Percentiles rank a stretch among this genome's conserved stretches.
These are phyloP conservation scores for Noctua fimbriata DNA, from an alignment of 2,888 invertebrate species.

Conservation along the genomic window DNA sequence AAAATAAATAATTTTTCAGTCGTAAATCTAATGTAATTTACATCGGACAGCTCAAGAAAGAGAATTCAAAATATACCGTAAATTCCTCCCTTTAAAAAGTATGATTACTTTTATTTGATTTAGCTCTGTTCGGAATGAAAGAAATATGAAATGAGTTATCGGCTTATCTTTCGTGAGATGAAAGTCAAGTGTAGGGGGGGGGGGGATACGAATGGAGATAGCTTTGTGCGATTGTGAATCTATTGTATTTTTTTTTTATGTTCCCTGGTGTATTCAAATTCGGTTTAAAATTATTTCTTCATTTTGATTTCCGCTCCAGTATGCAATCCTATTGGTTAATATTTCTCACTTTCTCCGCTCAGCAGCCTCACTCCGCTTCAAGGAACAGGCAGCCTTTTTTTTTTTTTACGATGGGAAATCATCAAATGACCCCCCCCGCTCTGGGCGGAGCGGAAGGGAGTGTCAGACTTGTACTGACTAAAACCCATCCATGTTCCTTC, in stretches of 20 bases:
- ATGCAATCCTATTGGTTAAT: too few relatives aligned
- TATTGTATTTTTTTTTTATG: background rate
- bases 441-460: too few relatives aligned
- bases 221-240: slow-evolving; percentile 3
- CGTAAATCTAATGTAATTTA: slow-evolving; percentile 47
- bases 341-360: too few relatives aligned
- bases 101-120: slow-evolving; percentile 62
- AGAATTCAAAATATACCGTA: slow-evolving; percentile 45
- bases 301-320: background rate
- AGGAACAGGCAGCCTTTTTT: too few relatives aligned
- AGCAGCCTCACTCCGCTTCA: too few relatives aligned
- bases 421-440: too few relatives aligned
- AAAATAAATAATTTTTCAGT: slow-evolving; percentile 24
- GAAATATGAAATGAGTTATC: slow-evolving; percentile 53
- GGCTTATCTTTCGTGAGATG: slow-evolving; percentile 54
- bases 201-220: background rate
- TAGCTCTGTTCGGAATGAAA: slow-evolving; percentile 23
- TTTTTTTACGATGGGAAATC: too few relatives aligned
- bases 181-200: slow-evolving; percentile 28
- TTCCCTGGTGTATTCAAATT: background rate
- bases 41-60: slow-evolving; percentile 28
- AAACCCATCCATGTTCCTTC: too few relatives aligned
- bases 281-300: background rate
- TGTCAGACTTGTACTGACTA: too few relatives aligned
- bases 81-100: slow-evolving; percentile 52